Conservation (phyloP, 2,113 vertebrate species). For the Garra rufa region DNA sequence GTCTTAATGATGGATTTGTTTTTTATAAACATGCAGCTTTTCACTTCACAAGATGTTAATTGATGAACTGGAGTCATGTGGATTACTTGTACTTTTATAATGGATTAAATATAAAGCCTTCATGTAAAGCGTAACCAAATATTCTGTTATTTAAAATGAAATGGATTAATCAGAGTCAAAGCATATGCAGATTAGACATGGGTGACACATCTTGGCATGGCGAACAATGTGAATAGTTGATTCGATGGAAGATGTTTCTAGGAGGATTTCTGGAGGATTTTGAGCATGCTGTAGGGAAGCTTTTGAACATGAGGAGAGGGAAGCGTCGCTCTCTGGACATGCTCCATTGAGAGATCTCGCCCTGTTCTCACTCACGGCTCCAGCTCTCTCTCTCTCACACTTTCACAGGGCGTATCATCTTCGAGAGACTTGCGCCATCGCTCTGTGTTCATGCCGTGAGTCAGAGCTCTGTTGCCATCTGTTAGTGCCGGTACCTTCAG, state of each 20-base stretch:
- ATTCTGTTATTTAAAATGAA: neutral
- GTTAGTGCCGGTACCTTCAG: slow-evolving; percentile 65
- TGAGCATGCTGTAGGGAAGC: slow-evolving; percentile 35
- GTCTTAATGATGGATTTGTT: too few species aligned
- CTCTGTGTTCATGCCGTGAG: slow-evolving; percentile 58
- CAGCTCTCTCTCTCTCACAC: slow-evolving; percentile 7
- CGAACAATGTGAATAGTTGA: neutral
- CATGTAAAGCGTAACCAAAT: too few species aligned
- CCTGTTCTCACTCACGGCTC: slow-evolving; percentile 25
- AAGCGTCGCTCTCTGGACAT: slow-evolving; percentile 41
- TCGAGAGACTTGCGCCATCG: slow-evolving; percentile 37
- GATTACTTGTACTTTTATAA: too few species aligned
- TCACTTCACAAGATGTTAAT: too few species aligned
- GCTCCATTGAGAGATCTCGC: slow-evolving; percentile 52
- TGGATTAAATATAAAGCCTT: too few species aligned
- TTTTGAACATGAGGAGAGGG: slow-evolving; percentile 23
- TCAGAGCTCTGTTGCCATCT: slow-evolving; percentile 68
- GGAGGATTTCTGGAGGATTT: neutral
- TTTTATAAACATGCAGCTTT: too few species aligned
- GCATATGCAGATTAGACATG: neutral
- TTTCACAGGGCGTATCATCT: slow-evolving; percentile 34
- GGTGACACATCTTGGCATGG: neutral
- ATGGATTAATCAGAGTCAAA: neutral
- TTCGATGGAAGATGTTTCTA: neutral
- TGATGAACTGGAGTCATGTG: too few species aligned